Evolutionary conservation across 2,888 invertebrate species (phyloP).

Genomic region (Pycnomerus fuliginosus): DNA sequence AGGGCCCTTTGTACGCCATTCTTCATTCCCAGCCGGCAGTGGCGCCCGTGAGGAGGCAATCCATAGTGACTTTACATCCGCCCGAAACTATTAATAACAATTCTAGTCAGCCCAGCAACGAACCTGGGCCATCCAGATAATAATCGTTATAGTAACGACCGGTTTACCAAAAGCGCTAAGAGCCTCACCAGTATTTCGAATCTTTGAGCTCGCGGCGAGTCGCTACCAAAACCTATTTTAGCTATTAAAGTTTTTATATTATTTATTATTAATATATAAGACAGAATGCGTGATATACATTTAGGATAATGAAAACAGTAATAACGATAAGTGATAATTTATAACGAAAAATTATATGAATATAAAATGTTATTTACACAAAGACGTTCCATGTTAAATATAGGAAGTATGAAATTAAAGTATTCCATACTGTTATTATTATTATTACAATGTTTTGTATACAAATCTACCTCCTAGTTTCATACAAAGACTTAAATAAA

Average conservation of each 20-base stretch:
- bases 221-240: constrained; percentile 28
- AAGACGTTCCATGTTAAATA: constrained; percentile 46
- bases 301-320: constrained; percentile 27
- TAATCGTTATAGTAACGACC: constrained; percentile 33
- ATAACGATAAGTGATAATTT: constrained; percentile 43
- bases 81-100: constrained; percentile 34
- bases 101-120: constrained; percentile 38
- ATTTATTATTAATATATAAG: constrained; percentile 27
- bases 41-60: constrained; percentile 45
- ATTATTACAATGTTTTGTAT: constrained; percentile 39
- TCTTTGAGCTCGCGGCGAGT: constrained; percentile 11
- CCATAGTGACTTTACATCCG: constrained; percentile 51
- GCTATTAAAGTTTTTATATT: constrained; percentile 23
- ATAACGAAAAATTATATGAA: constrained; percentile 37
- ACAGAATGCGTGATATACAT: constrained; percentile 37
- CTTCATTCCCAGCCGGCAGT: constrained; percentile 45
- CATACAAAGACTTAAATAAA: constrained; percentile 39
- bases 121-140: constrained; percentile 40
- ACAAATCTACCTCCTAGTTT: constrained; percentile 43
- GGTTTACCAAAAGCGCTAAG: constrained; percentile 25
- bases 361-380: constrained; percentile 48
- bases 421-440: constrained; percentile 41
- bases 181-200: constrained; percentile 10
- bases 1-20: constrained; percentile 51
- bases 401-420: constrained; percentile 39